Conservation (phyloP, 2,888 invertebrate species). For the Sepioteuthis lessoniana region DNA sequence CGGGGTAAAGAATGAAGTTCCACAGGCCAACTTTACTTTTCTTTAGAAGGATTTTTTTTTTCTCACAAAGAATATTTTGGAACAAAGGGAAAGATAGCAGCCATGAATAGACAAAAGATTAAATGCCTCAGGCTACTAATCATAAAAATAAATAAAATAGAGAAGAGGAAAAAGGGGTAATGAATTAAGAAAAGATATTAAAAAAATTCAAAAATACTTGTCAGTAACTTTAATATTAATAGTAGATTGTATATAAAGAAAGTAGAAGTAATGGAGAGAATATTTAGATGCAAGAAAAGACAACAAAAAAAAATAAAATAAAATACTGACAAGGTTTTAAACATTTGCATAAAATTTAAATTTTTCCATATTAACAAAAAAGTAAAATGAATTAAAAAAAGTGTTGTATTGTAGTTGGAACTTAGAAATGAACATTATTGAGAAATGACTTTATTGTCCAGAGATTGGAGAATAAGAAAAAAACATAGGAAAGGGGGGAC, state of each 20-base stretch:
- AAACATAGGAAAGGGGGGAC: not conserved
- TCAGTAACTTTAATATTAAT: not conserved
- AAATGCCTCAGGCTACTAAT: not conserved
- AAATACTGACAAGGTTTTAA: not conserved
- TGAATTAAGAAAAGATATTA: not conserved
- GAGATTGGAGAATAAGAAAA: not conserved
- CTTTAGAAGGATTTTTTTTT: not conserved
- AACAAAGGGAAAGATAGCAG: not conserved
- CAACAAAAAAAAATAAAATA: too few relatives aligned
- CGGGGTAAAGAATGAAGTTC: not conserved
- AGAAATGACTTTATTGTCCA: not conserved
- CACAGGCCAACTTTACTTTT: not conserved
- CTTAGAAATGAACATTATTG: not conserved
- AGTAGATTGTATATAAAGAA: not conserved
- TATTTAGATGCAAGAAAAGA: not conserved
- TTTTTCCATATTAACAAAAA: not conserved
- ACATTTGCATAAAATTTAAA: not conserved
- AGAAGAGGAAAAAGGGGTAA: not conserved
- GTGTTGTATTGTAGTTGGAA: not conserved
- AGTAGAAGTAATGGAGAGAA: not conserved
- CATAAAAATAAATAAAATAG: not conserved
- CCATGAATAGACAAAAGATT: slow-evolving; percentile 2
- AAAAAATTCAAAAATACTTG: not conserved
- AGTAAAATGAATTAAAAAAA: not conserved
- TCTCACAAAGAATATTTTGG: not conserved